Evolutionary conservation across 2,888 invertebrate genomes (phyloP).

Genomic region (Chymomyza amoena): DNA sequence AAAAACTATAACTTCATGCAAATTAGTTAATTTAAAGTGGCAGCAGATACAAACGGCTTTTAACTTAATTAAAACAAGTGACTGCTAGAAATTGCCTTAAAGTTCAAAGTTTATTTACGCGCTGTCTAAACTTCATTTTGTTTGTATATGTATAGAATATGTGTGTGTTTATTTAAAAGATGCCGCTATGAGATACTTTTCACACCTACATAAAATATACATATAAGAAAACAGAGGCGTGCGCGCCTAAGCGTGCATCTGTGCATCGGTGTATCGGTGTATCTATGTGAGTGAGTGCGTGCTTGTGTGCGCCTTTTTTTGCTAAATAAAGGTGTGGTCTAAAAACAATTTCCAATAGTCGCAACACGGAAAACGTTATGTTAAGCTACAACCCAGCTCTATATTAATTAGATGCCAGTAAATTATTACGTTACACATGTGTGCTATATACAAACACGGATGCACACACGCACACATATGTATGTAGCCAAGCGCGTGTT

Average conservation of each 20-base stretch:
- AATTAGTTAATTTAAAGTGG: not conserved
- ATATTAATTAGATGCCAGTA: slow-evolving; percentile 58
- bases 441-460: slow-evolving; percentile 5
- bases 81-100: not conserved
- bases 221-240: slow-evolving; percentile 46
- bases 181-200: slow-evolving; percentile 39
- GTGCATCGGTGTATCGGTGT: slow-evolving; percentile 44
- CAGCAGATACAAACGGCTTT: not conserved
- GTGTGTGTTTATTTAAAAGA: not conserved
- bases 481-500: not conserved
- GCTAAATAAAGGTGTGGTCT: slow-evolving; percentile 69
- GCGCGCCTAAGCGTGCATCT: slow-evolving; percentile 45
- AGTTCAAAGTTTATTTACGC: not conserved
- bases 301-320: slow-evolving; percentile 34
- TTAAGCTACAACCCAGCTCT: slow-evolving; percentile 32
- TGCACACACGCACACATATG: not conserved
- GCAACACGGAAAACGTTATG: slow-evolving; percentile 6
- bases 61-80: slow-evolving; percentile 6
- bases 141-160: not conserved
- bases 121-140: not conserved
- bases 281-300: slow-evolving; percentile 12
- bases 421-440: slow-evolving; percentile 46
- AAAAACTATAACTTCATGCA: not conserved
- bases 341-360: slow-evolving; percentile 21
- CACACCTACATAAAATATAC: slow-evolving; percentile 37